Base-by-base conservation (phyloP, 35 echinoderm and acorn worm genomes). In the Holothuria glaberrima region DNA sequence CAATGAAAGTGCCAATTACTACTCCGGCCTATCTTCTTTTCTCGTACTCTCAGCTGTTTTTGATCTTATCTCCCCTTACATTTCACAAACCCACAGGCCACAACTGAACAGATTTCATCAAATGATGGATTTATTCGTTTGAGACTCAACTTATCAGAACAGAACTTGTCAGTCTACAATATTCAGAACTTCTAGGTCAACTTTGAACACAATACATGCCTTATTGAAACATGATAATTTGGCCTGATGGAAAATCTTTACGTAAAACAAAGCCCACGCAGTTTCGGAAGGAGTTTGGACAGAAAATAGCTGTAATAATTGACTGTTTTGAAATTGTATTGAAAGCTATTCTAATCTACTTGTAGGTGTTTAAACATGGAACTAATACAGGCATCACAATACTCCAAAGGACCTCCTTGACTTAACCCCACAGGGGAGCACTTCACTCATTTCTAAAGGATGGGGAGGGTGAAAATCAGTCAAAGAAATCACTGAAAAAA, bases 251-350 rank as follows among this genome's bases (percentile, higher is more conserved):
- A 63, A 66, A 86, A 56, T 20, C 45, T 20, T 22, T 92, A 35
- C 27, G 68, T 14, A 31, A 60, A 59, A 86, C 80, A 26, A 86
- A 76, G 77, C 79, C 89, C 25, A 62, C 45, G 68, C 30, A 62
- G 34, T 92, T 86, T 59, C 58, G 68, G 31, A 87, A 75, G 41
- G 48, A 86, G 34, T 92, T 86, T 75, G 68, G 81, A 58, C 30
- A 73, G 57, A 48, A 29, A 22, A 32, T 87, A 30, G 90, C 70
- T 21, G 73, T 90, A 78, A 75, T 88, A 13, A 78, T 92, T 74
- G 91, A 92, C 71, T 92, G 91, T 81, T 75, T 77, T 66, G 91
- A 88, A 66, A 88, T 92, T 24, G 88, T 88, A 88, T 92, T 26
- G 69, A 92, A 29, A 87, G 91, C 25, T 68, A 84, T 38, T 76